Percentiles rank a stretch among this genome's conserved stretches.
Conservation (phyloP, 2,797 vertebrate genomes). For the Galaxias olidus region DNA sequence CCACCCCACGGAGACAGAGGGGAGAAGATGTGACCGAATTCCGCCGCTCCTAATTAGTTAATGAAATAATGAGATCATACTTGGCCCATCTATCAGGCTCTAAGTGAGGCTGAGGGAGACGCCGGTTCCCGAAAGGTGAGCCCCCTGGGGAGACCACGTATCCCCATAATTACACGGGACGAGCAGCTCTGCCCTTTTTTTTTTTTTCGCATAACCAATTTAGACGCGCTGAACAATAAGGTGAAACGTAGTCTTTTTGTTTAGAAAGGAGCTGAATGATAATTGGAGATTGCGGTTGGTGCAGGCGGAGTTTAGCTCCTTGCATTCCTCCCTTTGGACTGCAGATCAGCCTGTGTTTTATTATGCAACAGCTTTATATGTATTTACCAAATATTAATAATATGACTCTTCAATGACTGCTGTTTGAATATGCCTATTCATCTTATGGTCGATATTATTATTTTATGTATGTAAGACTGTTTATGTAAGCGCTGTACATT, state of each 20-base stretch:
- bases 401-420: no score
- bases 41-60: constrained; percentile 70
- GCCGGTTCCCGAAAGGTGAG: constrained; percentile 30
- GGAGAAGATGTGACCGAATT: constrained; percentile 56
- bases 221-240: not conserved
- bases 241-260: not conserved
- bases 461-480: no score
- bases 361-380: no score
- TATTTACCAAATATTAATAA: no score
- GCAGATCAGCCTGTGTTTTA: no score
- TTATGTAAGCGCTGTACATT: no score
- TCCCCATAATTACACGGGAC: constrained; percentile 10
- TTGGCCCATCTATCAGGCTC: constrained; percentile 55
- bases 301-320: no score
- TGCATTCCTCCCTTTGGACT: no score
- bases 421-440: no score
- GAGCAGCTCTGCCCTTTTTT: constrained; percentile 8
- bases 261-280: no score
- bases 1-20: not conserved
- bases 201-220: constrained; percentile 17
- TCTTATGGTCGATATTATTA: no score
- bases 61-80: constrained; percentile 74
- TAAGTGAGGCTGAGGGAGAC: constrained; percentile 30
- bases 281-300: no score
- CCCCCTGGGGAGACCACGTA: constrained; percentile 1